A percentile compares a stretch with the other conserved stretches of the same genome.
Conservation (phyloP, 2,113 vertebrate genomes). For the Dryoscopus gambensis region DNA sequence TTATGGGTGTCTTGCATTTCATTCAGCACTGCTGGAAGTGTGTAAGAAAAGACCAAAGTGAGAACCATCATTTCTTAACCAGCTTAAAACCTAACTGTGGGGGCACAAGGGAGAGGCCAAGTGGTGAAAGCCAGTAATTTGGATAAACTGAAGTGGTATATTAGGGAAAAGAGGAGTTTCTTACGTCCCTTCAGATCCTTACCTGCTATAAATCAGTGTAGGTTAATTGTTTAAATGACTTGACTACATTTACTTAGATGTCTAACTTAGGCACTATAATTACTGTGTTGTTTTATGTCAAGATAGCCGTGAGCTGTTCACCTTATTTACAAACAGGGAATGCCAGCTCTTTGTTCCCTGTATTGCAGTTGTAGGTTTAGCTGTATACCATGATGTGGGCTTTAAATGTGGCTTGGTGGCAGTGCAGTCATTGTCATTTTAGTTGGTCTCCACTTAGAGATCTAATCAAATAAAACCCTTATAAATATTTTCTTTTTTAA, state of each 20-base stretch:
- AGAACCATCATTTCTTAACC: background rate
- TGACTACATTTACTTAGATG: background rate
- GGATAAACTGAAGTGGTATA: background rate
- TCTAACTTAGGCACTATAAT: background rate
- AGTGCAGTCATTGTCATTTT: background rate
- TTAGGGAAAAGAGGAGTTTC: background rate
- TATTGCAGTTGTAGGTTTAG: background rate
- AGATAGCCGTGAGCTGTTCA: background rate
- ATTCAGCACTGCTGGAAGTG: background rate
- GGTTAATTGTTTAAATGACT: background rate
- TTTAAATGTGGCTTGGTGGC: background rate
- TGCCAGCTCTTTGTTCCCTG: background rate
- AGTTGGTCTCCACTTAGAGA: background rate
- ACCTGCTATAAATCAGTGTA: background rate
- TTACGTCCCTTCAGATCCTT: background rate
- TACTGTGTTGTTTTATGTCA: background rate
- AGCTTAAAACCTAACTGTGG: background rate
- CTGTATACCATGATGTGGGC: background rate
- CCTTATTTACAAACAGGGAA: background rate
- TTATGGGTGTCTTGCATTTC: background rate
- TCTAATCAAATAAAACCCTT: background rate
- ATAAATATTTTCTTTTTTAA: background rate
- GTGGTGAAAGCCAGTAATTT: background rate
- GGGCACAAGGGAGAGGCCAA: background rate
- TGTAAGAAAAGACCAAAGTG: background rate